Evolutionary conservation across 2,113 vertebrate genomes (phyloP).

Genomic region (Tapirus terrestris): DNA sequence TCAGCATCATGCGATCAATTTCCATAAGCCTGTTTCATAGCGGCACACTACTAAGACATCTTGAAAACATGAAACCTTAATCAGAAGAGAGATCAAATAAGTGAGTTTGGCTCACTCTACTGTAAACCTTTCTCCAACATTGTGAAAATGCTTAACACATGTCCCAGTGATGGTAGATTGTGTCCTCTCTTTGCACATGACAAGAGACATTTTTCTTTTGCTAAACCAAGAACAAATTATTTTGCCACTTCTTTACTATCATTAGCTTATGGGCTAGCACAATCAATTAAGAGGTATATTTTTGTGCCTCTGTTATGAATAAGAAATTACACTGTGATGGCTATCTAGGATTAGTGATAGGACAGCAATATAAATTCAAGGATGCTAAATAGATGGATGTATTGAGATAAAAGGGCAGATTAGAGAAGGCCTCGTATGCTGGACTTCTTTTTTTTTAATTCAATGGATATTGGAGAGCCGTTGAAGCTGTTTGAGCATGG

Average conservation of each 20-base stretch:
- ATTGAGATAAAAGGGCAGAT: not conserved
- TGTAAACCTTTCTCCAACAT: constrained; percentile 5
- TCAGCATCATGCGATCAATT: not conserved
- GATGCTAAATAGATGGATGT: not conserved
- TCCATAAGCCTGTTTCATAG: constrained; percentile 19
- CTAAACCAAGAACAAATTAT: constrained; percentile 34
- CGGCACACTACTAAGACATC: not conserved
- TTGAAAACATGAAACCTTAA: constrained; percentile 49
- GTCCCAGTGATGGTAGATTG: not conserved
- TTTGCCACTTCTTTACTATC: constrained; percentile 10
- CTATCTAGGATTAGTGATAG: not conserved
- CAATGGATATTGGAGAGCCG: not conserved
- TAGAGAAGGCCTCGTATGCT: not conserved
- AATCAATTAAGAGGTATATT: not conserved
- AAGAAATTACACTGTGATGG: not conserved
- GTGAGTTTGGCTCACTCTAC: not conserved
- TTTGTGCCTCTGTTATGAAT: not conserved
- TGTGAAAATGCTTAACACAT: constrained; percentile 54
- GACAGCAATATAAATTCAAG: not conserved
- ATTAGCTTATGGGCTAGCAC: not conserved
- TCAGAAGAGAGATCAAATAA: constrained; percentile 43
- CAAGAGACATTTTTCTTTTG: constrained; percentile 10
- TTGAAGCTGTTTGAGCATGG: not conserved
- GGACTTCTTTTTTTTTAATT: not conserved
- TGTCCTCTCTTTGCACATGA: not conserved